Evolutionary conservation across 2,888 invertebrate genomes (phyloP).

Genomic region (Pheosia tremula): DNA sequence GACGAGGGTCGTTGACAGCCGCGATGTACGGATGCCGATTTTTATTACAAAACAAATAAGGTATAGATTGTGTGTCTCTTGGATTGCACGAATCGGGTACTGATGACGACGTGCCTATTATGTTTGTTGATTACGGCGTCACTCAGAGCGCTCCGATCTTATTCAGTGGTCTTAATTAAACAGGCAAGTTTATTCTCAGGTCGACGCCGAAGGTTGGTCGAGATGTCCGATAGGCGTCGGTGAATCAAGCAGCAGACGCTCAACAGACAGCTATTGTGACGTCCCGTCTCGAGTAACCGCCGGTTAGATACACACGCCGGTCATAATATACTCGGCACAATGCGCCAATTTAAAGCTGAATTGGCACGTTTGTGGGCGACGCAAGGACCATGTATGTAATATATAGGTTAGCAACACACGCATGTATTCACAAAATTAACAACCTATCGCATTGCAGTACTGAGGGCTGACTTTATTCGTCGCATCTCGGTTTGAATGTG

Average conservation of each 20-base stretch:
- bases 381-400: conserved; percentile 48
- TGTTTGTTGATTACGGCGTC: conserved; percentile 21
- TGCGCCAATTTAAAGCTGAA: conserved; percentile 75
- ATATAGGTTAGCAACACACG: conserved; percentile 52
- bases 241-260: conserved; percentile 72
- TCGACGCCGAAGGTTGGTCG: conserved; percentile 53
- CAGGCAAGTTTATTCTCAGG: conserved; percentile 47
- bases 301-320: conserved; percentile 62
- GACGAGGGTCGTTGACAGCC: conserved; percentile 71
- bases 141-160: conserved; percentile 19
- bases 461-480: not conserved
- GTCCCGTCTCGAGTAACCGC: conserved; percentile 57
- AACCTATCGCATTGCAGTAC: conserved; percentile 13
- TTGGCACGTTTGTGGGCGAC: conserved; percentile 72
- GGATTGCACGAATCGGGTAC: conserved; percentile 61
- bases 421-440: conserved; percentile 26
- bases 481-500: not conserved
- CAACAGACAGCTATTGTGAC: conserved; percentile 79
- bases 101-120: conserved; percentile 44
- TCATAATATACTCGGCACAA: conserved; percentile 68
- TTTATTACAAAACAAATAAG: conserved; percentile 61
- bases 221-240: conserved; percentile 62
- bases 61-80: conserved; percentile 44
- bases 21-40: conserved; percentile 47
- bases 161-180: conserved; percentile 38